Evolutionary conservation across 2,797 vertebrate species (phyloP), one percentile per base, ranked within the genome.

Genomic region (Crocodylus rhombifer): DNA sequence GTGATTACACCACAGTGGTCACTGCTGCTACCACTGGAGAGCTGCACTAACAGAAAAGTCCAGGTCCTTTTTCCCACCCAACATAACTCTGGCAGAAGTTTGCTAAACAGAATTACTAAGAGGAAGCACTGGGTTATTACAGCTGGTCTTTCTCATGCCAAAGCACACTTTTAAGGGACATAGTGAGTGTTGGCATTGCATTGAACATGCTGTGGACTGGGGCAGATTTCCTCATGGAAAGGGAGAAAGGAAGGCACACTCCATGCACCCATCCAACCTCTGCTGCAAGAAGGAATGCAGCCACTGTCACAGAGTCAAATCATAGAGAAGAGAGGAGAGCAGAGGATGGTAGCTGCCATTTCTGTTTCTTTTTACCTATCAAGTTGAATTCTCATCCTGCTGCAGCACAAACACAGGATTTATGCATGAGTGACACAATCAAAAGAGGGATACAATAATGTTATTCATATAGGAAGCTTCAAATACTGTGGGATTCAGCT

Each of bases 401-500:
- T 51, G 42, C 42, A 51, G 42, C 42, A 51, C 11, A 51, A 51
- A 51, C 42, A 51, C 42, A 51, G 42, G 42, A 11, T 10, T 51
- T 51, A 51, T 51, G 42, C 42, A 51, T 10, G 42, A 51, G 42
- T 51, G 42, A 51, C 42, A 51, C 42, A 51, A 51, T 51, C 42
- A 51, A 14, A 77, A 64, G 13, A 67, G 14, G 1, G 30, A 6
- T 75, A 16, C 3, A 1, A 51, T 9, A 51, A 51, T 51, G 42
- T 85, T 62, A 7, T 33, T 91, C 8, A 67, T 20, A 7, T 65
- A 33, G 18, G 25, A 76, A 76, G 33, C 4, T 74, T 64, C 4
- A 13, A 14, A 30, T 5, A 10, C 17, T 0, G 0, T 8, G 25
- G 56, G 13, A 86, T 10, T 62, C 21, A 79, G 30, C 12, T 13